A percentile compares a stretch with the other conserved stretches of the same genome.
phyloP scores from a whole-genome alignment of 1,140 invertebrate genomes.

The Argopecten irradians region DNA sequence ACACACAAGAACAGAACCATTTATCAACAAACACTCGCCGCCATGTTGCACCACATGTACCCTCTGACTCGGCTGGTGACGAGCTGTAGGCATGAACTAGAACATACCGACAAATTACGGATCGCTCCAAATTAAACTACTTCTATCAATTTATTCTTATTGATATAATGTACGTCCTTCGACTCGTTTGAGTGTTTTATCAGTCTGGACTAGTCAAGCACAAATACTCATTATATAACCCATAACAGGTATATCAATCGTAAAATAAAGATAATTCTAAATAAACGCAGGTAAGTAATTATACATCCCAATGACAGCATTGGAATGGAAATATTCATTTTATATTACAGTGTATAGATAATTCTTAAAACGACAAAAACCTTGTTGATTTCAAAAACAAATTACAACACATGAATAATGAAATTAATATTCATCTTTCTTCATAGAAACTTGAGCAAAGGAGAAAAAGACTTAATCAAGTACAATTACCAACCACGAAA shows the following conservation, averaged over 20 bases:
- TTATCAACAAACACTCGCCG: neutral
- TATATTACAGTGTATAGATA: too few species aligned
- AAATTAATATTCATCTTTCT: neutral
- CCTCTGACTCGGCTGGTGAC: neutral
- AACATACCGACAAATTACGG: neutral
- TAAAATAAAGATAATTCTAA: too few species aligned
- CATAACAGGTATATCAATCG: too few species aligned
- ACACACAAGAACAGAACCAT: neutral
- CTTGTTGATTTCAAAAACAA: too few species aligned
- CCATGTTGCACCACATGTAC: neutral
- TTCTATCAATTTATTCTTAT: neutral
- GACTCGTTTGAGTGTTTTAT: neutral
- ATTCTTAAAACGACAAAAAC: too few species aligned
- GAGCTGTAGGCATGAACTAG: neutral
- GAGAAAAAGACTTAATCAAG: too few species aligned
- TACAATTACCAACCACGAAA: too few species aligned
- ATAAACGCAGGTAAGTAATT: too few species aligned
- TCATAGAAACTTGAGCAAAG: too few species aligned
- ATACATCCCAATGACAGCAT: too few species aligned
- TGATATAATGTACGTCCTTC: neutral
- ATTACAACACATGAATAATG: neutral
- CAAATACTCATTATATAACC: too few species aligned
- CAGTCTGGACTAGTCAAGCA: neutral
- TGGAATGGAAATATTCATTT: too few species aligned
- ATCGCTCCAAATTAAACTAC: neutral